phyloP scores from a whole-genome alignment of 2,113 vertebrate genomes.

The Lycocorax pyrrhopterus region DNA sequence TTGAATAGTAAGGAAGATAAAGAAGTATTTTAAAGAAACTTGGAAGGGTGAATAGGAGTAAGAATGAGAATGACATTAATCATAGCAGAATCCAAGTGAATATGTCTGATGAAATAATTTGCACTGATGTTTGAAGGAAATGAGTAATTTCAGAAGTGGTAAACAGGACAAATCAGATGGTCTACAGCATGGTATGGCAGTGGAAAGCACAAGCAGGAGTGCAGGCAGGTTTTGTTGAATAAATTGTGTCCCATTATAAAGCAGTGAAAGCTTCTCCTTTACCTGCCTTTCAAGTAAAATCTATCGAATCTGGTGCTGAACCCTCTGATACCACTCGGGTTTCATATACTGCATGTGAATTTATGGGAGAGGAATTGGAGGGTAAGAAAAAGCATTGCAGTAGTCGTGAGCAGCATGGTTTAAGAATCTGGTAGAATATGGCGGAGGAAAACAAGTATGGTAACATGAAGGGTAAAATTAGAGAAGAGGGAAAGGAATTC shows the following conservation, averaged over 20 bases:
- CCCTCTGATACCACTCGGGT: neutral
- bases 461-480: neutral
- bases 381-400: neutral
- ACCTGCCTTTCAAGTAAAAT: neutral
- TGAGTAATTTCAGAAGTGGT: neutral
- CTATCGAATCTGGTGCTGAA: neutral
- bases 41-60: neutral
- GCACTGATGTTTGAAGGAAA: neutral
- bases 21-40: neutral
- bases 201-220: neutral
- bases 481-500: neutral
- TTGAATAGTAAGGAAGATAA: neutral
- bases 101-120: neutral
- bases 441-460: neutral
- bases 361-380: neutral
- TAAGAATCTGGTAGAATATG: neutral
- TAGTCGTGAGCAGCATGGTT: neutral
- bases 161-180: neutral
- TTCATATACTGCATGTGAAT: neutral
- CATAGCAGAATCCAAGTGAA: neutral
- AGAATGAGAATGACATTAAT: neutral
- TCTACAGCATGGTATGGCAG: neutral
- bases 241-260: neutral
- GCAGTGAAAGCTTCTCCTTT: neutral
- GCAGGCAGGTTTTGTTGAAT: neutral